Conservation (phyloP, 92 coral and sea anemone genomes). For the Epizoanthus ramosus region DNA sequence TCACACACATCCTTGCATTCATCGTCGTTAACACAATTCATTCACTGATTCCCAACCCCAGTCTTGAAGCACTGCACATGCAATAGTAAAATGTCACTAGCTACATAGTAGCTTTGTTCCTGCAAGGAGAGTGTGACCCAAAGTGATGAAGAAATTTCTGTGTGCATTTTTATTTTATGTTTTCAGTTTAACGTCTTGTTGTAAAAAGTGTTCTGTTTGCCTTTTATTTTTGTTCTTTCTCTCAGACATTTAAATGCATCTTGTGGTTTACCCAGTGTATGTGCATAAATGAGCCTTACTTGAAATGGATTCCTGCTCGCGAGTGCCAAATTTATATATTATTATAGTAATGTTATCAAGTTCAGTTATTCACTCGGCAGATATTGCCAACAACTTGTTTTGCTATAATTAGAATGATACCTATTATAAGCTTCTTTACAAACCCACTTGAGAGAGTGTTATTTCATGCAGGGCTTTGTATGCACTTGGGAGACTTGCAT, state of each 20-base stretch:
- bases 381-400: too few relatives aligned
- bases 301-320: background rate
- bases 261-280: constrained; percentile 1
- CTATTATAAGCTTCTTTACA: too few relatives aligned
- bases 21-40: background rate
- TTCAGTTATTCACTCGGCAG: too few relatives aligned
- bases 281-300: constrained; percentile 22
- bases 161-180: constrained; percentile 23
- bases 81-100: background rate
- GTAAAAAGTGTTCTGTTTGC: constrained; percentile 29
- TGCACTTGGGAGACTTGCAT: too few relatives aligned
- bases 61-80: background rate
- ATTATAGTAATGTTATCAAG: too few relatives aligned
- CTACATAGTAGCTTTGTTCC: background rate
- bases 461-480: too few relatives aligned
- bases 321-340: background rate
- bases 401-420: too few relatives aligned
- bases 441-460: too few relatives aligned
- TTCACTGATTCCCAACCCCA: too few relatives aligned
- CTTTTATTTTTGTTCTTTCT: constrained; percentile 22
- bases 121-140: constrained; percentile 33
- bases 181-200: constrained; percentile 19
- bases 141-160: constrained; percentile 20
- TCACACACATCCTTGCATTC: constrained; percentile 30
- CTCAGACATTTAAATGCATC: constrained; percentile 13